Evolutionary conservation across 2,888 invertebrate genomes (phyloP).

Genomic region (Ophion costatus): DNA sequence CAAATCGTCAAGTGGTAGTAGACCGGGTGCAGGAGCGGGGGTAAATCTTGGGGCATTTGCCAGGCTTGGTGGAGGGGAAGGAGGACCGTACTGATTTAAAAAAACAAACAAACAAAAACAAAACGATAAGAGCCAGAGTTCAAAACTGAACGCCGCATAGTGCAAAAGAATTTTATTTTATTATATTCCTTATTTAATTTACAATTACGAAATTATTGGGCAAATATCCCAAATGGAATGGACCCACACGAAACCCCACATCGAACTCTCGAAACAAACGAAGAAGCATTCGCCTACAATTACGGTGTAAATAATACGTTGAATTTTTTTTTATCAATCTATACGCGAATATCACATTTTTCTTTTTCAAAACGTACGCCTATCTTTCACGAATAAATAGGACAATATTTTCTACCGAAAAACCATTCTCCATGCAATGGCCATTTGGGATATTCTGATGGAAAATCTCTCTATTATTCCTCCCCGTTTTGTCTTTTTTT

Average conservation of each 20-base stretch:
- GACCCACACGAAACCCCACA: no score
- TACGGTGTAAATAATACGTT: background rate
- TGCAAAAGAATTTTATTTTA: constrained; percentile 31
- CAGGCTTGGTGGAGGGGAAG: constrained; percentile 74
- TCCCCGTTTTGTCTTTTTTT: constrained; percentile 25
- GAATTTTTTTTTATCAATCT: background rate
- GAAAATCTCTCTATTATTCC: constrained; percentile 53
- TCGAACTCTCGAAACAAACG: background rate
- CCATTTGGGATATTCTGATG: constrained; percentile 30
- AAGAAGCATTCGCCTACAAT: background rate
- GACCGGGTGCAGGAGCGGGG: constrained; percentile 68
- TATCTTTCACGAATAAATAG: background rate
- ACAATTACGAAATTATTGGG: constrained; percentile 11
- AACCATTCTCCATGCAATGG: background rate
- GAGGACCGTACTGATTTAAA: constrained; percentile 70
- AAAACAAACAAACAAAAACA: constrained; percentile 12
- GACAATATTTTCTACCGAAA: background rate
- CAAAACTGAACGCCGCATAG: constrained; percentile 7
- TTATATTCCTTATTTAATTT: background rate
- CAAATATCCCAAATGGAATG: constrained; percentile 24
- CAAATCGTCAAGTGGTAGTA: constrained; percentile 54
- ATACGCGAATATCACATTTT: background rate
- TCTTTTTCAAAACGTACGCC: constrained; percentile 13
- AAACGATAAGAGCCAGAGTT: constrained; percentile 26
- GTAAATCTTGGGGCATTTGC: constrained; percentile 76